Conservation (phyloP, 2,888 invertebrate species). For the Lithophane leautieri region DNA sequence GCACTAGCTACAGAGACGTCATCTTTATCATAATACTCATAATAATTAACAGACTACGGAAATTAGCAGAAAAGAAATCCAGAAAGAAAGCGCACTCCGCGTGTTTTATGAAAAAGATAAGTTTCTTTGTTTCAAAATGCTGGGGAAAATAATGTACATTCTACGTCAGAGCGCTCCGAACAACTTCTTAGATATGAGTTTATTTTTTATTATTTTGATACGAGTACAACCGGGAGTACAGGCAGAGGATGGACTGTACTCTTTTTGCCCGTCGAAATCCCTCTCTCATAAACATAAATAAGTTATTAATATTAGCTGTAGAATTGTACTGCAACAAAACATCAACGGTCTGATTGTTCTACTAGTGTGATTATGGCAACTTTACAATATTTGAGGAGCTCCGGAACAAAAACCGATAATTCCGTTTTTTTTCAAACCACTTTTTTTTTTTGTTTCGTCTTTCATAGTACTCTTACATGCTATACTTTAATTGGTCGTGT, state of each 20-base stretch:
- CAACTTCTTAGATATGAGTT: constrained; percentile 44
- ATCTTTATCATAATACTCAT: constrained; percentile 56
- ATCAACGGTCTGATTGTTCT: neutral
- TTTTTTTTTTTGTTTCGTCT: too few species aligned
- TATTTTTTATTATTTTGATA: constrained; percentile 55
- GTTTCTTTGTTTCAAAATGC: constrained; percentile 58
- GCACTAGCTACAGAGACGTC: neutral
- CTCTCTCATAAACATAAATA: neutral
- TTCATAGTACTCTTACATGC: too few species aligned
- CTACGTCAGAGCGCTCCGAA: constrained; percentile 35
- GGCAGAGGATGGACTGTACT: neutral
- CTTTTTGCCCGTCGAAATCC: constrained; percentile 17
- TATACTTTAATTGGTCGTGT: too few species aligned
- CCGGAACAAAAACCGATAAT: too few species aligned
- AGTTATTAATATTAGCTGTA: neutral
- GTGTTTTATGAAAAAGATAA: constrained; percentile 54
- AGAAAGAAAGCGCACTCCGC: constrained; percentile 29
- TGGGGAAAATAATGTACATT: constrained; percentile 46
- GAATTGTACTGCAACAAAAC: neutral
- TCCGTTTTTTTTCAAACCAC: too few species aligned
- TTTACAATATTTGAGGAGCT: neutral
- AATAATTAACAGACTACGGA: constrained; percentile 50
- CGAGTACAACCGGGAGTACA: constrained; percentile 18
- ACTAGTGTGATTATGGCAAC: neutral
- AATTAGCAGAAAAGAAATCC: constrained; percentile 47